Percentiles rank a stretch among this genome's conserved stretches.
Evolutionary conservation across 2,888 invertebrate genomes (phyloP).

Genomic region (Dysmachus trigonus): DNA sequence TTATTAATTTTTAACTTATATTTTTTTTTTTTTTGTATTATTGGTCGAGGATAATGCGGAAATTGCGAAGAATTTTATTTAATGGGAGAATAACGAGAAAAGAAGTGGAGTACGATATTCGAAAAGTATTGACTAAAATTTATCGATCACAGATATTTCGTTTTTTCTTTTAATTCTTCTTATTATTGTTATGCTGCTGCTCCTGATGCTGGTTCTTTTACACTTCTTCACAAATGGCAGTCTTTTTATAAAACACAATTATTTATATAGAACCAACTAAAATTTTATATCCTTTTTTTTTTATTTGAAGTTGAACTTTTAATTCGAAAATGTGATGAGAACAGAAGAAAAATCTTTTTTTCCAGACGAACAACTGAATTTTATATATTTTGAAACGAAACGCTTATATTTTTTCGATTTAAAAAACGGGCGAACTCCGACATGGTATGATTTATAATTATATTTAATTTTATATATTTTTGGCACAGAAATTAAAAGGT

Average conservation of each 20-base stretch:
- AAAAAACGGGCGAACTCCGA: background rate
- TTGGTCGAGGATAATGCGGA: background rate
- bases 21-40: background rate
- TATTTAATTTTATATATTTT: background rate
- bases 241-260: slow-evolving; percentile 11
- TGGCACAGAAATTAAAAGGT: background rate
- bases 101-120: background rate
- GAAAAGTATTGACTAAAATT: slow-evolving; percentile 47
- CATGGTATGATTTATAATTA: background rate
- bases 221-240: background rate
- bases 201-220: background rate
- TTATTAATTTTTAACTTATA: background rate
- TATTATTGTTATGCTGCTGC: background rate
- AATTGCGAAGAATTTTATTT: background rate
- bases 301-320: background rate
- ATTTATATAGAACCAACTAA: background rate
- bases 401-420: background rate
- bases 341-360: background rate
- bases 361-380: background rate
- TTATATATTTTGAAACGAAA: background rate
- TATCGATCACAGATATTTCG: slow-evolving; percentile 48
- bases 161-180: slow-evolving; percentile 24
- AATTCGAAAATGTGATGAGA: background rate
- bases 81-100: slow-evolving; percentile 3
- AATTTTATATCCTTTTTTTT: background rate